Conservation (phyloP, 2,113 vertebrate genomes). For the Sakesphorus luctuosus region DNA sequence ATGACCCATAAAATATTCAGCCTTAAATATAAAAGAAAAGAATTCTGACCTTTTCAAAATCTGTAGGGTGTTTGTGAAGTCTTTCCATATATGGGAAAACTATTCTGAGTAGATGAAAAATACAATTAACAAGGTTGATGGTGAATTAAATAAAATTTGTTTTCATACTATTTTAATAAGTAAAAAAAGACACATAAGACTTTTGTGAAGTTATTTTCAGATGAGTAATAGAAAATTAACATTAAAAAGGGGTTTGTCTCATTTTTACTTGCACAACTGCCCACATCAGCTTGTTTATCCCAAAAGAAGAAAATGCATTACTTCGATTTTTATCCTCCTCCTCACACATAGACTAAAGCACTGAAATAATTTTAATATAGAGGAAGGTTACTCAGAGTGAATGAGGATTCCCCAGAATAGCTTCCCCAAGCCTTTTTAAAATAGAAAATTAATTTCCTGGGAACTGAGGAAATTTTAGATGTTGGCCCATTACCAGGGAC, state of each 20-base stretch:
- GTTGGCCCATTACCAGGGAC: neutral
- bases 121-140: neutral
- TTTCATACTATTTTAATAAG: neutral
- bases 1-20: neutral
- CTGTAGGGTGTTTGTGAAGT: neutral
- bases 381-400: neutral
- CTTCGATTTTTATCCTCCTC: slow-evolving; percentile 21
- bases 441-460: neutral
- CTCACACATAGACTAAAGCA: neutral
- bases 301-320: slow-evolving; percentile 19
- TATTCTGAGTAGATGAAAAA: neutral
- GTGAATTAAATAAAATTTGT: neutral
- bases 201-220: slow-evolving; percentile 3
- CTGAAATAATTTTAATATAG: slow-evolving; percentile 13
- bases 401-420: neutral
- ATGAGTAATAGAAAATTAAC: neutral
- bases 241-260: neutral
- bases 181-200: neutral
- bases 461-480: neutral
- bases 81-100: neutral
- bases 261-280: neutral
- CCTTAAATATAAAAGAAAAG: neutral
- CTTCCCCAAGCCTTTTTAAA: slow-evolving; percentile 1
- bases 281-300: slow-evolving; percentile 38
- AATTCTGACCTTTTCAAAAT: neutral